phyloP scores from a whole-genome alignment of 2,113 vertebrate species.

The Tychaedon coryphoeus region DNA sequence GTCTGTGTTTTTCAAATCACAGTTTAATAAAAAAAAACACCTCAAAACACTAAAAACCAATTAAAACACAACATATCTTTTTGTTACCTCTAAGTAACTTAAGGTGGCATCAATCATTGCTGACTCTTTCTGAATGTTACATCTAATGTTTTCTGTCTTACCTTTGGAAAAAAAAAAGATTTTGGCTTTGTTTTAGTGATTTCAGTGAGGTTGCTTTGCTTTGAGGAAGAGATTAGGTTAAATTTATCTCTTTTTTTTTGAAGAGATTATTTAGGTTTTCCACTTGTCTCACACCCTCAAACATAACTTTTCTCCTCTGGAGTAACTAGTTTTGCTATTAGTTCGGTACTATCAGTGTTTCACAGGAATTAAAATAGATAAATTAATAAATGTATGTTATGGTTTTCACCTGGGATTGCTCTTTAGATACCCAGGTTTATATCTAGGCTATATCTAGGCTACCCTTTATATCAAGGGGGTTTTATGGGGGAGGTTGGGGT shows the following conservation, averaged over 20 bases:
- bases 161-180: background rate
- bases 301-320: background rate
- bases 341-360: background rate
- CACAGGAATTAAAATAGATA: background rate
- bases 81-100: background rate
- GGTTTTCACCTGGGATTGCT: background rate
- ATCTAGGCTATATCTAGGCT: background rate
- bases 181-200: background rate
- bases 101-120: background rate
- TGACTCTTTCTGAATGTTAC: background rate
- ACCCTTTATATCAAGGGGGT: too few relatives aligned
- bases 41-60: background rate
- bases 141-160: background rate
- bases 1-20: background rate
- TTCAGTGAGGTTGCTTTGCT: background rate
- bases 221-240: background rate
- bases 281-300: background rate
- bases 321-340: background rate
- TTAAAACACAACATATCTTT: background rate
- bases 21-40: background rate
- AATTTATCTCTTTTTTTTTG: background rate
- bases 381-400: background rate
- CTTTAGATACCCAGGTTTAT: background rate
- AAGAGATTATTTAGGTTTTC: background rate
- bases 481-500: accelerated